Conservation (phyloP, 1,140 invertebrate species). For the Drosophila guanche region DNA sequence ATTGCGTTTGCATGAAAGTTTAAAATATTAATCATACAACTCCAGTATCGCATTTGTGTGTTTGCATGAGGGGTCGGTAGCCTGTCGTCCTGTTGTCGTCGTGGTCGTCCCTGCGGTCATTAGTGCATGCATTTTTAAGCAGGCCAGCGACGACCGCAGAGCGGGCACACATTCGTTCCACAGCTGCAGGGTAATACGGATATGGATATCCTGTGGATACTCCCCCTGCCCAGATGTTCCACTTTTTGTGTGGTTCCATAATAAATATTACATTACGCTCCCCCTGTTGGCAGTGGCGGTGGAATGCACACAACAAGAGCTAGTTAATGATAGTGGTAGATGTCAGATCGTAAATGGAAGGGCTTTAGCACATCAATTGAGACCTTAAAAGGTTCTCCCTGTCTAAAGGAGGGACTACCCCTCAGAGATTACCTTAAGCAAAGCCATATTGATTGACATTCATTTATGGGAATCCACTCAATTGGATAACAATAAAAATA, state of each 20-base stretch:
- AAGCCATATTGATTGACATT: slow-evolving; percentile 18
- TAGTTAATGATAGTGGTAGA: too few relatives aligned
- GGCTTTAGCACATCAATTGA: too few relatives aligned
- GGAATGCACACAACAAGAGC: not conserved
- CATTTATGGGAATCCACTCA: slow-evolving; percentile 8
- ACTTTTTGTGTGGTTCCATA: slow-evolving; percentile 1
- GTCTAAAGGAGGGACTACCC: slow-evolving; percentile 14
- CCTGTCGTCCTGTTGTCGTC: not conserved
- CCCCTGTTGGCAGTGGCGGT: not conserved
- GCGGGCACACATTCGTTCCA: slow-evolving; percentile 1
- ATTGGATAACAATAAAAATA: slow-evolving; percentile 18
- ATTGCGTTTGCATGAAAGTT: slow-evolving; percentile 21
- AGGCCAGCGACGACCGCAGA: slow-evolving; percentile 24
- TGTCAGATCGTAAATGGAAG: too few relatives aligned
- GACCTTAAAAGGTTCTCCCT: too few relatives aligned
- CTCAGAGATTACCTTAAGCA: slow-evolving; percentile 10
- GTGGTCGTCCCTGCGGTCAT: slow-evolving; percentile 39
- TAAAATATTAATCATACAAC: slow-evolving; percentile 43
- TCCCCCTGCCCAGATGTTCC: slow-evolving; percentile 3
- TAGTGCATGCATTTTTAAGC: slow-evolving; percentile 48
- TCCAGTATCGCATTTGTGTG: slow-evolving; percentile 10
- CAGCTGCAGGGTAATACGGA: not conserved
- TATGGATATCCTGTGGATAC: not conserved
- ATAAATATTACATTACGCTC: slow-evolving; percentile 28
- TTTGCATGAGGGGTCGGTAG: slow-evolving; percentile 21